Conservation (phyloP, 2,113 vertebrate genomes). For the Phyllostomus hastatus region DNA sequence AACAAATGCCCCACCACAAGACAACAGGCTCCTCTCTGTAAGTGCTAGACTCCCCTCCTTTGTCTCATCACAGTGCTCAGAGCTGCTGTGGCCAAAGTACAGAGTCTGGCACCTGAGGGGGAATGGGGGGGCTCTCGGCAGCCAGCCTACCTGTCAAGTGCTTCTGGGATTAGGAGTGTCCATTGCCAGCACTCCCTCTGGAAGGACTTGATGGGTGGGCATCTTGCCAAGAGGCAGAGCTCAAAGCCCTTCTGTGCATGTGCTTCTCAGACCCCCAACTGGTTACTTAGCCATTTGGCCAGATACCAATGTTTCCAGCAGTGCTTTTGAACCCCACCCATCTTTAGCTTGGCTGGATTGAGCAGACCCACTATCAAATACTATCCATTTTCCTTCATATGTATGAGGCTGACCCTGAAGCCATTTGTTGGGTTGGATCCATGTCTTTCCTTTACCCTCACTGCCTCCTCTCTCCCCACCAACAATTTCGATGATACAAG, state of each 20-base stretch:
- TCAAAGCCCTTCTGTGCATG: slow-evolving; percentile 67
- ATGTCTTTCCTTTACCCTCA: slow-evolving; percentile 20
- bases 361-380: slow-evolving; percentile 28
- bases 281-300: slow-evolving; percentile 57
- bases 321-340: slow-evolving; percentile 48
- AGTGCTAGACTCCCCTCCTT: slow-evolving; percentile 41
- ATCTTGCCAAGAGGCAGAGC: slow-evolving; percentile 62
- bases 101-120: slow-evolving; percentile 61
- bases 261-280: slow-evolving; percentile 60
- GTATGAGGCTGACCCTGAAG: slow-evolving; percentile 8
- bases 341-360: slow-evolving; percentile 41
- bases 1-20: background rate
- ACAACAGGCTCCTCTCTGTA: background rate
- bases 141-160: slow-evolving; percentile 63
- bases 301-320: slow-evolving; percentile 48
- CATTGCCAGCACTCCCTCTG: slow-evolving; percentile 45
- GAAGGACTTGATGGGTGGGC: slow-evolving; percentile 65
- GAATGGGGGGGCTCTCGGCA: background rate
- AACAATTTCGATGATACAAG: slow-evolving; percentile 59
- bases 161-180: slow-evolving; percentile 58
- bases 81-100: background rate
- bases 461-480: background rate
- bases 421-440: slow-evolving; percentile 11
- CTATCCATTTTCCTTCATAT: slow-evolving; percentile 52
- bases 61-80: background rate